A percentile compares a stretch with the other conserved stretches of the same genome.
Evolutionary conservation across 2,113 vertebrate genomes (phyloP).

Genomic region (Clarias gariepinus): DNA sequence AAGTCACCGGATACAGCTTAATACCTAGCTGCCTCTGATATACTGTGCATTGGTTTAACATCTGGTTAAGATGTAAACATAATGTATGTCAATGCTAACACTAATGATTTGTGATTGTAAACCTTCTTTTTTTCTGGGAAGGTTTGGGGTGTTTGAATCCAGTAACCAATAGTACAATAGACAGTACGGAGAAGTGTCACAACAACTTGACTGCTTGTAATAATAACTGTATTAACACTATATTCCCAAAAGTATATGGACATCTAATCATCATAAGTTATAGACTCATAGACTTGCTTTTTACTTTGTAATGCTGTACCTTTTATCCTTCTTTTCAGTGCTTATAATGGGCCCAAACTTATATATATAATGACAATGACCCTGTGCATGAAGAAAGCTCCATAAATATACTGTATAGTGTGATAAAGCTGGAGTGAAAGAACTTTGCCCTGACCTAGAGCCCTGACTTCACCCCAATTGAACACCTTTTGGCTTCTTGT

Average conservation of each 20-base stretch:
- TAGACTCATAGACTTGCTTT: neutral
- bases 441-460: too few species aligned
- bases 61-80: neutral
- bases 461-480: neutral
- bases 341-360: neutral
- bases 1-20: neutral
- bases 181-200: neutral
- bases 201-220: neutral
- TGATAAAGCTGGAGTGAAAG: too few species aligned
- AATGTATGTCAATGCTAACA: neutral
- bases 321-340: neutral
- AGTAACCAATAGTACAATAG: neutral
- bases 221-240: neutral
- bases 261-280: too few species aligned
- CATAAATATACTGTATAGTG: too few species aligned
- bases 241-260: neutral
- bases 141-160: neutral
- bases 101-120: neutral
- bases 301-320: neutral
- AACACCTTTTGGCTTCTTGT: neutral
- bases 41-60: neutral
- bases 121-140: neutral
- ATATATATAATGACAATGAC: too few species aligned
- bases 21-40: neutral
- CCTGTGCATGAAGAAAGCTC: neutral